Evolutionary conservation across 2,888 invertebrate genomes (phyloP).

Genomic region (Caenorhabditis imperialis): DNA sequence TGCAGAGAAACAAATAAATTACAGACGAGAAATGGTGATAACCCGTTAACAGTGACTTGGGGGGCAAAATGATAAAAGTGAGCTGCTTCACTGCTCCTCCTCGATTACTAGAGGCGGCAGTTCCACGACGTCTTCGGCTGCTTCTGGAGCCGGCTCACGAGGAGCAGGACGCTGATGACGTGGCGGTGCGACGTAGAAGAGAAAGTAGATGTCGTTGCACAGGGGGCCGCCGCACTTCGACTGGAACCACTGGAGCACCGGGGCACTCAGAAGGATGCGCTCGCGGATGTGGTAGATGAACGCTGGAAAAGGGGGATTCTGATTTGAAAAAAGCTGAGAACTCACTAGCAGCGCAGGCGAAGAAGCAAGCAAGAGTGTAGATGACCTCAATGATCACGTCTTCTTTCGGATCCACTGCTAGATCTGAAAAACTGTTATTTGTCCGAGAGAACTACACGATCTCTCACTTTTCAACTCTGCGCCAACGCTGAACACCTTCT

Average conservation of each 20-base stretch:
- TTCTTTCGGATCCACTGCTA: constrained; percentile 3
- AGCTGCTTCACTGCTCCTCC: background rate
- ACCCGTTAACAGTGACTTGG: background rate
- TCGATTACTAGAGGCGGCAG: constrained; percentile 21
- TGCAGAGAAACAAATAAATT: background rate
- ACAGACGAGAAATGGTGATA: background rate
- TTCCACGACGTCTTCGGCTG: constrained; percentile 9
- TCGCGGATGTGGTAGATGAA: constrained; percentile 46
- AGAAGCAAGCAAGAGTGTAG: constrained; percentile 3
- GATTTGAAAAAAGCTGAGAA: no score
- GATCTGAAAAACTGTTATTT: constrained; percentile 8
- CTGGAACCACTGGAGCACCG: constrained; percentile 39
- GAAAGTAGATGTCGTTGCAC: constrained; percentile 43
- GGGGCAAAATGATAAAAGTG: background rate
- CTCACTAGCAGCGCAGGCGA: constrained; percentile 25
- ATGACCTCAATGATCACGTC: background rate
- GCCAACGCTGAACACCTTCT: constrained; percentile 10
- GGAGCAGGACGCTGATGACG: constrained; percentile 10
- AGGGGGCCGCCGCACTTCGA: constrained; percentile 30
- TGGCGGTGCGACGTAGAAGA: constrained; percentile 44
- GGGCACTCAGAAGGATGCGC: constrained; percentile 15
- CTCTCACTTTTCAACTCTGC: constrained; percentile 19
- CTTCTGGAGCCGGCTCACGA: constrained; percentile 9
- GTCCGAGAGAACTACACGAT: no score
- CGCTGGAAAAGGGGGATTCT: constrained; percentile 21